phyloP scores from a whole-genome alignment of 1,140 invertebrate species.

The Episyrphus balteatus region DNA sequence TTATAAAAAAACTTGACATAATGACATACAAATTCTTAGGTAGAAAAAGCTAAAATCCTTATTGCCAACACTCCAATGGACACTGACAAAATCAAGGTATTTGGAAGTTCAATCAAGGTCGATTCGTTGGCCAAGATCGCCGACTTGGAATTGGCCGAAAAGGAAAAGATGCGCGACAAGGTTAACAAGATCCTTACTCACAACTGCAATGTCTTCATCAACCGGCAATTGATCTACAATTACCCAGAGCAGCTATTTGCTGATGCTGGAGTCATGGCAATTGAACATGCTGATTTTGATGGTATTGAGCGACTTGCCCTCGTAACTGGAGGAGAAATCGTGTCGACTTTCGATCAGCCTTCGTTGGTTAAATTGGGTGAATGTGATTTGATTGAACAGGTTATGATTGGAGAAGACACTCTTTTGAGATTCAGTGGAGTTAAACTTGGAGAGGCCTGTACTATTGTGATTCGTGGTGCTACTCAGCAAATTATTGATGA shows the following conservation, averaged over 20 bases:
- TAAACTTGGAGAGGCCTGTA: constrained; percentile 90
- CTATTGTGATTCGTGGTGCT: constrained; percentile 93
- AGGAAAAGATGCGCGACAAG: constrained; percentile 99
- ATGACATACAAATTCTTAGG: constrained; percentile 30
- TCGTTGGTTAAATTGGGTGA: constrained; percentile 83
- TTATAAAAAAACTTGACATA: not conserved
- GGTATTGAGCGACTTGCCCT: constrained; percentile 94
- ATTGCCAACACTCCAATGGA: constrained; percentile 99
- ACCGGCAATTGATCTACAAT: constrained; percentile 98
- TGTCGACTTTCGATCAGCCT: constrained; percentile 95
- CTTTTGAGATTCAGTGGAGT: constrained; percentile 93
- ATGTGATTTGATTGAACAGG: constrained; percentile 93
- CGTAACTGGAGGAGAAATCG: constrained; percentile 97
- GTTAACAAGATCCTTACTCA: constrained; percentile 94
- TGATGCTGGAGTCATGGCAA: constrained; percentile 97
- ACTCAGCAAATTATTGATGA: constrained; percentile 99
- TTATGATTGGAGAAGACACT: constrained; percentile 97
- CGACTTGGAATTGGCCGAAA: constrained; percentile 94
- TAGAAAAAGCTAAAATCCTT: constrained; percentile 92
- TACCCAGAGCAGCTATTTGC: constrained; percentile 99
- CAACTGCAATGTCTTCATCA: constrained; percentile 98
- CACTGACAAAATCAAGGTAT: constrained; percentile 99
- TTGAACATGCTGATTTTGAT: constrained; percentile 99
- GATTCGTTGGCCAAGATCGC: constrained; percentile 98
- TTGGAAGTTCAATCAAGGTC: constrained; percentile 93